Evolutionary conservation across 2,113 vertebrate genomes (phyloP).

Genomic region (Cygnus buccinator): DNA sequence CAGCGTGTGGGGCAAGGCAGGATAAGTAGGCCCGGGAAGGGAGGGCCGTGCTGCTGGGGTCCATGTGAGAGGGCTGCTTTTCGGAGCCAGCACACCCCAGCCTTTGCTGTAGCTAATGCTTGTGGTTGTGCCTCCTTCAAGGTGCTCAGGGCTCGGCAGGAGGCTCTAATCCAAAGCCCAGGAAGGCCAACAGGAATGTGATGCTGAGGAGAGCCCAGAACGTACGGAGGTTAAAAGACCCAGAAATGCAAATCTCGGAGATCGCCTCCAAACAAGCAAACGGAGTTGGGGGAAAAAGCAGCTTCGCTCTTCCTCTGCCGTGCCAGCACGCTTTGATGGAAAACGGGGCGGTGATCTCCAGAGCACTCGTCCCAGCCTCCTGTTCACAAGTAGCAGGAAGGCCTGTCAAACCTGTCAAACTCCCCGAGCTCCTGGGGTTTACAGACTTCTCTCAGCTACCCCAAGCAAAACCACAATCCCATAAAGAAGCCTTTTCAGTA

Average conservation of each 20-base stretch:
- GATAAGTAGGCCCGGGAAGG: neutral
- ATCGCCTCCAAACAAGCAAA: neutral
- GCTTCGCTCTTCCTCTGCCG: neutral
- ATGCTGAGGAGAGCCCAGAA: neutral
- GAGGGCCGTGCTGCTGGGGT: neutral
- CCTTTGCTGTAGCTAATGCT: neutral
- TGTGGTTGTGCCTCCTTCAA: neutral
- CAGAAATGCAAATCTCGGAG: neutral
- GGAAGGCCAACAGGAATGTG: neutral
- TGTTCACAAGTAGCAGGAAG: constrained; percentile 11
- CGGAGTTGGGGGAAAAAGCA: neutral
- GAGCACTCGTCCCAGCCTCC: constrained; percentile 8
- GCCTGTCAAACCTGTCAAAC: constrained; percentile 51
- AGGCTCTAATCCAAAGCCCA: neutral
- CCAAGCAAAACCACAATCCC: constrained; percentile 68
- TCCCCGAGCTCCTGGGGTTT: constrained; percentile 60
- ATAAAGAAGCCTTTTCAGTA: constrained; percentile 66
- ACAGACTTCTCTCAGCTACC: constrained; percentile 62
- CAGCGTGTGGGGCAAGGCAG: accelerated
- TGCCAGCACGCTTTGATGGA: neutral
- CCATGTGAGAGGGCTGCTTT: neutral
- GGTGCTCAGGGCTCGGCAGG: neutral
- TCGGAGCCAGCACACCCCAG: neutral
- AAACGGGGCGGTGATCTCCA: neutral
- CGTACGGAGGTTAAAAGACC: neutral